A percentile compares a stretch with the other conserved stretches of the same genome.
phyloP scores from a whole-genome alignment of 1,140 invertebrate species.

The Formica selysi region DNA sequence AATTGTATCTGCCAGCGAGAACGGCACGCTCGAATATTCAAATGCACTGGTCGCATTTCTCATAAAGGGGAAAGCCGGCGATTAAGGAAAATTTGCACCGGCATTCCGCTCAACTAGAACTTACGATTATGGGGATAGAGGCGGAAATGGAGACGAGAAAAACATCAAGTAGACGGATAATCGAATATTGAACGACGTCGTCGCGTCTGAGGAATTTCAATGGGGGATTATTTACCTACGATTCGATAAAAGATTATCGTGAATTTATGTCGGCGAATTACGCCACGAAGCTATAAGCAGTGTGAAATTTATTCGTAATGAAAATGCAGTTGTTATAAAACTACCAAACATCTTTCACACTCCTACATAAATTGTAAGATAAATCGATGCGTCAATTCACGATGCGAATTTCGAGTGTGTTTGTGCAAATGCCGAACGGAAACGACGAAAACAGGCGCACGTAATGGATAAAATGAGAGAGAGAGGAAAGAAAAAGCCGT shows the following conservation, averaged over 20 bases:
- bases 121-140: slow-evolving; percentile 24
- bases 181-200: slow-evolving; percentile 15
- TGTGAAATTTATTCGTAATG: background rate
- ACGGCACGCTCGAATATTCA: slow-evolving; percentile 44
- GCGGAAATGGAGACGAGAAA: slow-evolving; percentile 52
- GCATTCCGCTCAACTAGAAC: background rate
- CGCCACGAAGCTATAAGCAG: too few relatives aligned
- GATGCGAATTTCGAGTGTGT: slow-evolving; percentile 13
- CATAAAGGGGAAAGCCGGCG: slow-evolving; percentile 55
- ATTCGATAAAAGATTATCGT: slow-evolving; percentile 38
- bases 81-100: slow-evolving; percentile 53
- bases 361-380: background rate
- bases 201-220: slow-evolving; percentile 13
- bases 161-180: slow-evolving; percentile 12
- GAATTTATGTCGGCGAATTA: slow-evolving; percentile 31
- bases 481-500: slow-evolving; percentile 57
- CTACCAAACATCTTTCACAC: background rate
- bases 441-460: background rate
- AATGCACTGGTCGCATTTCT: slow-evolving; percentile 58
- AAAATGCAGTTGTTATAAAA: slow-evolving; percentile 20
- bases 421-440: background rate
- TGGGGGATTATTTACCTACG: slow-evolving; percentile 36
- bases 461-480: slow-evolving; percentile 58
- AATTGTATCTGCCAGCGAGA: slow-evolving; percentile 54
- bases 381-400: slow-evolving; percentile 11